Evolutionary conservation across 2,113 vertebrate genomes (phyloP).

Genomic region (Balaenoptera acutorostrata): DNA sequence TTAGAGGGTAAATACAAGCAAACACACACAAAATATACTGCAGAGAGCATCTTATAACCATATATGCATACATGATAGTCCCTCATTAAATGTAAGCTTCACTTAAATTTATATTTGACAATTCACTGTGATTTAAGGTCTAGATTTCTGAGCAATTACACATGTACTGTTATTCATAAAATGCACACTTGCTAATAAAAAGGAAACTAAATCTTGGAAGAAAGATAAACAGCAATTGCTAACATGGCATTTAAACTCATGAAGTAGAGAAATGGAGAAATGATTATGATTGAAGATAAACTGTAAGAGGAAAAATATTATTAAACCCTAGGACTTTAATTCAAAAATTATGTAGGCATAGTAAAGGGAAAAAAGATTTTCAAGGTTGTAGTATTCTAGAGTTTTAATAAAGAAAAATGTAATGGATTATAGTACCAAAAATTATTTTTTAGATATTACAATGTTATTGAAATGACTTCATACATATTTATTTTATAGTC

Average conservation of each 20-base stretch:
- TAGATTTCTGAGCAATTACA: neutral
- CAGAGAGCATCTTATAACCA: neutral
- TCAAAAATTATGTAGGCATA: neutral
- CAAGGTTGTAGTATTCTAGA: neutral
- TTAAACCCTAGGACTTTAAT: neutral
- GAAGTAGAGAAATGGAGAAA: slow-evolving; percentile 26
- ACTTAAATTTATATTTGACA: slow-evolving; percentile 14
- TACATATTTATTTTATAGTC: slow-evolving; percentile 29
- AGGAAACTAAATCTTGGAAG: neutral
- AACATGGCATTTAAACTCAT: slow-evolving; percentile 44
- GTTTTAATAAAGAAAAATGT: slow-evolving; percentile 42
- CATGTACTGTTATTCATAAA: slow-evolving; percentile 36
- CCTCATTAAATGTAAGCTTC: neutral
- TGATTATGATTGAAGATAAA: slow-evolving; percentile 37
- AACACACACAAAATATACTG: neutral
- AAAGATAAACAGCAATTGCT: slow-evolving; percentile 39
- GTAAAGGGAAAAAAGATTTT: slow-evolving; percentile 27
- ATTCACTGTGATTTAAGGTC: neutral
- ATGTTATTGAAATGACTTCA: neutral
- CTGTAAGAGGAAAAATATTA: neutral
- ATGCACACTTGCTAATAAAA: neutral
- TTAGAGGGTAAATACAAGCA: neutral
- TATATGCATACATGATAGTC: neutral
- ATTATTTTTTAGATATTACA: neutral
- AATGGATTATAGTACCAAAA: slow-evolving; percentile 2